These are phyloP conservation scores for Chaetogeoica ovagalla DNA, from an alignment of 2,888 invertebrate species.

Conservation along the genomic window DNA sequence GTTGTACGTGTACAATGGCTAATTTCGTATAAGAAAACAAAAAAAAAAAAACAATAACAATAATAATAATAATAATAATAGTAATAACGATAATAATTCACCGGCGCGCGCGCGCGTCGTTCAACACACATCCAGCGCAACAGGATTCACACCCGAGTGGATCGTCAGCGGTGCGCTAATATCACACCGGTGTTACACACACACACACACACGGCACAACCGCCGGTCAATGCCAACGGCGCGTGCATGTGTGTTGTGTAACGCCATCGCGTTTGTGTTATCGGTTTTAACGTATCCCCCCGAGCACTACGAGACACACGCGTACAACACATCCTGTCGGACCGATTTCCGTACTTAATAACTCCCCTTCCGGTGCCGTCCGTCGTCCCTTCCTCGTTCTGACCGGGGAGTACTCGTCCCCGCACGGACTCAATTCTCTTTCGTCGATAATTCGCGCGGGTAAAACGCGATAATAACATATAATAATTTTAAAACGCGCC, in stretches of 20 bases:
- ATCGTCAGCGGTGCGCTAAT: slow-evolving; percentile 16
- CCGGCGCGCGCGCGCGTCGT: too few relatives aligned
- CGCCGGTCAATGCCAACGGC: slow-evolving; percentile 34
- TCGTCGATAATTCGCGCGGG: too few relatives aligned
- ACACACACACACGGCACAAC: neutral
- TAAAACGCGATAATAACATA: too few relatives aligned
- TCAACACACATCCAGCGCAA: neutral
- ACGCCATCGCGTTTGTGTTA: slow-evolving; percentile 9
- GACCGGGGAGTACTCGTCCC: too few relatives aligned
- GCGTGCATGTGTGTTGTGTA: too few relatives aligned
- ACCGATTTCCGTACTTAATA: slow-evolving; percentile 34
- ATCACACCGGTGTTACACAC: too few relatives aligned
- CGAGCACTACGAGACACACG: neutral
- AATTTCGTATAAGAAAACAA: too few relatives aligned
- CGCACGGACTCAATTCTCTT: too few relatives aligned
- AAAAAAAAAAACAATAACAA: neutral
- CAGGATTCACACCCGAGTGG: slow-evolving; percentile 53
- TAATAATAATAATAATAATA: neutral
- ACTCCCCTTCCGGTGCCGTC: slow-evolving; percentile 15
- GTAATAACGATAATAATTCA: too few relatives aligned
- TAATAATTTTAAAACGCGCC: too few relatives aligned
- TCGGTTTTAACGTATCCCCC: slow-evolving; percentile 37
- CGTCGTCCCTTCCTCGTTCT: too few relatives aligned
- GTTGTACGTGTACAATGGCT: neutral
- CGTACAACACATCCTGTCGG: slow-evolving; percentile 40